These are phyloP conservation scores for Scolopax rusticola DNA, from an alignment of 2,797 vertebrate genomes.

Conservation along the genomic window DNA sequence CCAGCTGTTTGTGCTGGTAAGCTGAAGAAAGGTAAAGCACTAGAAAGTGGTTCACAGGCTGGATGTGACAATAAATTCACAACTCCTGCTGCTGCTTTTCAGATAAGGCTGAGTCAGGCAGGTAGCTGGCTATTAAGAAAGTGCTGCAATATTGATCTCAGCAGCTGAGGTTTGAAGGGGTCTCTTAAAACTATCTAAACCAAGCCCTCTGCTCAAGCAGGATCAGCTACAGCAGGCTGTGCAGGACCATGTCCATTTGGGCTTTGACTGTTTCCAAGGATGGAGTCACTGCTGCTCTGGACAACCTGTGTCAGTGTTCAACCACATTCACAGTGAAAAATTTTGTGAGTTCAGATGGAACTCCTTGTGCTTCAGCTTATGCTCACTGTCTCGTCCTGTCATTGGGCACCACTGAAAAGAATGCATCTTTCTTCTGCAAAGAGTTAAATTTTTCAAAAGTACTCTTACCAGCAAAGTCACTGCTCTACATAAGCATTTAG, in stretches of 20 bases:
- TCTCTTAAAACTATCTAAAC: not conserved
- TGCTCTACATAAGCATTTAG: accelerated
- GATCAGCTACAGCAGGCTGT: not conserved
- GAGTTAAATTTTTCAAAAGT: not conserved
- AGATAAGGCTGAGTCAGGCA: not conserved
- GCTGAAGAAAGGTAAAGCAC: not conserved
- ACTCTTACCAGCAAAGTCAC: not conserved
- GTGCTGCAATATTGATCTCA: not conserved
- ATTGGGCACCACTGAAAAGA: not conserved
- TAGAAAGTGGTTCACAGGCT: not conserved
- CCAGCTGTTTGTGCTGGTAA: not conserved
- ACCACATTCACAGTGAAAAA: not conserved
- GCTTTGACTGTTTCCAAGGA: not conserved
- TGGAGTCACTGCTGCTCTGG: not conserved
- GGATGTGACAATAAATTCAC: not conserved
- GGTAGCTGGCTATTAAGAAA: not conserved
- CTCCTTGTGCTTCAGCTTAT: not conserved
- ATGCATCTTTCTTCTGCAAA: not conserved
- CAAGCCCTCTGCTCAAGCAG: not conserved
- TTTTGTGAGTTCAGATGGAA: not conserved
- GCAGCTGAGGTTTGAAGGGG: not conserved
- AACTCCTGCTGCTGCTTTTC: not conserved
- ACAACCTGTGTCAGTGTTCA: not conserved
- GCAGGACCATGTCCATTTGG: not conserved
- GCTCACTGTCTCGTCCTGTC: not conserved